A percentile compares a stretch with the other conserved stretches of the same genome.
Evolutionary conservation across 2,797 vertebrate genomes (phyloP).

Genomic region (Hydrolagus colliei): DNA sequence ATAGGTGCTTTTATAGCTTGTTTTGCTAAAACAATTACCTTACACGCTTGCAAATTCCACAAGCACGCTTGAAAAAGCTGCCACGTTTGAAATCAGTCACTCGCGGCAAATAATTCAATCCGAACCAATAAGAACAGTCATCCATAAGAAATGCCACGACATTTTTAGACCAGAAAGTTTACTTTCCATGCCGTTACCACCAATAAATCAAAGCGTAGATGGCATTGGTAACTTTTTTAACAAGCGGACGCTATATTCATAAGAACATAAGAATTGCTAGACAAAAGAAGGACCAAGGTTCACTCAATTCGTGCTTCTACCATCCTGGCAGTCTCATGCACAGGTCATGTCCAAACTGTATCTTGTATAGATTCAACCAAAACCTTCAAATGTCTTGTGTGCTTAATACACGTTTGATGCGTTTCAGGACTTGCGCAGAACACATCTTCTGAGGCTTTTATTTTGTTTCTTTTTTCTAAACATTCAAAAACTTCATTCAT

Average conservation of each 20-base stretch:
- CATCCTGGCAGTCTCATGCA: no score
- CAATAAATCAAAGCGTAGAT: background rate
- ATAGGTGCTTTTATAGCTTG: constrained; percentile 13
- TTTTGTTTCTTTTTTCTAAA: background rate
- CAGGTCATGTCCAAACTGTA: no score
- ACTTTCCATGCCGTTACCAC: background rate
- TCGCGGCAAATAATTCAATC: constrained; percentile 17
- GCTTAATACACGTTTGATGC: background rate
- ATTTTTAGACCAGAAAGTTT: constrained; percentile 7
- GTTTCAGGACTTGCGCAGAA: background rate
- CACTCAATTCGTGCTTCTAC: no score
- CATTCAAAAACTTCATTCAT: background rate
- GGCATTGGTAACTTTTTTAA: constrained; percentile 9
- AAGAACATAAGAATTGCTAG: no score
- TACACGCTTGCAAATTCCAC: background rate
- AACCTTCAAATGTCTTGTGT: no score
- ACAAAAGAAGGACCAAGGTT: no score
- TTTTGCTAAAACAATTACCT: background rate
- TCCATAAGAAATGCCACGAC: background rate
- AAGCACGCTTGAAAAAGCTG: background rate
- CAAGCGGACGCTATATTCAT: background rate
- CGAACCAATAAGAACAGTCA: background rate
- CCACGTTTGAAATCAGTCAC: constrained; percentile 7
- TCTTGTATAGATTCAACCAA: no score
- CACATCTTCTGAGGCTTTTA: background rate